Evolutionary conservation across 2,888 invertebrate genomes (phyloP), one percentile per base, ranked within the genome.

Genomic region (Epinotia nisella): DNA sequence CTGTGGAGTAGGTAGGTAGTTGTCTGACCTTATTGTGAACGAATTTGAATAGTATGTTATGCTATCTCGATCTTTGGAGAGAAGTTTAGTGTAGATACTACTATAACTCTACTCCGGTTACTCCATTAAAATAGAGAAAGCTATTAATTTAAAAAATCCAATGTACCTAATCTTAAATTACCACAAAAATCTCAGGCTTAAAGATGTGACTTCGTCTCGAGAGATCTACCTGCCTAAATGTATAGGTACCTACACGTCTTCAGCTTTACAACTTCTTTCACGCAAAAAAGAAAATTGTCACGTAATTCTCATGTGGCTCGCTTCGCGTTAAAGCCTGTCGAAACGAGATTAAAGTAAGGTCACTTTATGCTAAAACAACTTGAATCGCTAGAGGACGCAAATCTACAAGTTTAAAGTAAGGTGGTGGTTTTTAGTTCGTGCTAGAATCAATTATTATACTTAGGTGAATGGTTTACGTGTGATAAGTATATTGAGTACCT

Each of bases 251-350:
- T 69, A 68, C 49, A 59, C 53, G 61, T 56, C 64, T 74, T 74
- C 64, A 53, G 74, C 72, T 65, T 71, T 64, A 53, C 70, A 75
- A 74, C 67, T 67, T 74, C 55, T 73, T 75, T 78, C 73, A 73
- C 71, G 74, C 61, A 74, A 61, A 78, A 79, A 81, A 77, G 76
- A 75, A 79, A 78, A 79, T 78, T 79, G 80, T 79, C 79, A 78
- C 78, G 76, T 76, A 76, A 79, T 76, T 77, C 79, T 76, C 79
- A 56, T 39, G 78, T 75, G 79, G 75, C 74, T 67, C 29, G 62
- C 69, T 53, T 74, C 71, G 74, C 70, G 76, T 58, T 74, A 74
- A 71, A 74, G 74, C 75, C 70, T 61, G 66, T 70, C 65, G 69
- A 72, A 62, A 56, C 72, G 67, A 68, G 72, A 72, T 75, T 75